A percentile compares a stretch with the other conserved stretches of the same genome.
Conservation (phyloP, 1,140 invertebrate genomes). For the Rhagoletis pomonella region DNA sequence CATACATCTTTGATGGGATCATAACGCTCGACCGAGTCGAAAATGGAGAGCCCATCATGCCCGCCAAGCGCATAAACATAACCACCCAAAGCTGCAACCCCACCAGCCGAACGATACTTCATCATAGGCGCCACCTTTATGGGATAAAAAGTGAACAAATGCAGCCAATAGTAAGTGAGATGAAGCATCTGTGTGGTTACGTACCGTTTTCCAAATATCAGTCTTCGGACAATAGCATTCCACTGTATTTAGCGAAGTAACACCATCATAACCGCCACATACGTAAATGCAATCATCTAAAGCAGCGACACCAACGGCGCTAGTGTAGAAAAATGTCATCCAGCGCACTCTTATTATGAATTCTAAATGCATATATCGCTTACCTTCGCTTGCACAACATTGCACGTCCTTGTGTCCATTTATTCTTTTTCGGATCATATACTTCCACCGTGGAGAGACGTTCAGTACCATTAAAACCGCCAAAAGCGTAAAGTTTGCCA, state of each 20-base stretch:
- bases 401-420: slow-evolving; percentile 86
- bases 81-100: slow-evolving; percentile 83
- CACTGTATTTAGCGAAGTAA: slow-evolving; percentile 89
- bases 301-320: slow-evolving; percentile 90
- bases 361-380: background rate
- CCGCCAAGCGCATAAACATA: slow-evolving; percentile 89
- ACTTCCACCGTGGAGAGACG: slow-evolving; percentile 91
- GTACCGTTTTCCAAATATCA: slow-evolving; percentile 83
- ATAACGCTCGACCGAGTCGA: slow-evolving; percentile 91
- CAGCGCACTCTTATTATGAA: too few species aligned
- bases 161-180: background rate
- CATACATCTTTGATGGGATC: slow-evolving; percentile 85
- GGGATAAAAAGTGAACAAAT: background rate
- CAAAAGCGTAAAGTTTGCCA: slow-evolving; percentile 84
- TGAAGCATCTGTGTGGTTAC: slow-evolving; percentile 57
- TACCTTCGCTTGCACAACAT: slow-evolving; percentile 87
- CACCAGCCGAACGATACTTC: slow-evolving; percentile 92
- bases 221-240: slow-evolving; percentile 87
- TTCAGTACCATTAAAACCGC: slow-evolving; percentile 88
- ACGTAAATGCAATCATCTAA: slow-evolving; percentile 88
- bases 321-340: slow-evolving; percentile 66
- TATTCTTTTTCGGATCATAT: slow-evolving; percentile 84
- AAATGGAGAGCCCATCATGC: slow-evolving; percentile 92
- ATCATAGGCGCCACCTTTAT: slow-evolving; percentile 85
- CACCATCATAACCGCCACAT: slow-evolving; percentile 93